Evolutionary conservation across 2,797 vertebrate genomes (phyloP).

Genomic region (Naso thynnoides): DNA sequence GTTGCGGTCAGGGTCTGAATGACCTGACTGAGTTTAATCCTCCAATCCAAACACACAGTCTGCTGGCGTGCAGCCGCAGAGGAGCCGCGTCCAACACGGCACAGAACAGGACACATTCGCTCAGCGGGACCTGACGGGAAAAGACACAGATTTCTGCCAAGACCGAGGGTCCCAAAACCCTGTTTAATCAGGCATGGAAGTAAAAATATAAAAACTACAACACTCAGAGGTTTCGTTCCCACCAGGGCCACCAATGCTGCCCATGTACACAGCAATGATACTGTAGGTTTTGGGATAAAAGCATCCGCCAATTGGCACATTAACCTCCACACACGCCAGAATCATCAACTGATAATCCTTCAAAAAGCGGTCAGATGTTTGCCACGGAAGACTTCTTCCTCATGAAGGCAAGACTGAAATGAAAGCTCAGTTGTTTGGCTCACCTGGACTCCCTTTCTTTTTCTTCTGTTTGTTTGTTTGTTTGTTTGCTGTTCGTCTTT

Average conservation of each 20-base stretch:
- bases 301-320: background rate
- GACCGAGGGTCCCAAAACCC: slow-evolving; percentile 9
- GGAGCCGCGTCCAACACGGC: slow-evolving; percentile 25
- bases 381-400: background rate
- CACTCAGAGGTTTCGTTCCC: slow-evolving; percentile 27
- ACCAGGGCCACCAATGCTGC: slow-evolving; percentile 10
- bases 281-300: slow-evolving; percentile 23
- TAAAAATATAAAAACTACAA: slow-evolving; percentile 33
- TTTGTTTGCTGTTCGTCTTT: background rate
- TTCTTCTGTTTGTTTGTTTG: background rate
- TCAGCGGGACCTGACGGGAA: slow-evolving; percentile 34
- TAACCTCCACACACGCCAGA: background rate
- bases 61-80: slow-evolving; percentile 30
- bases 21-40: slow-evolving; percentile 54
- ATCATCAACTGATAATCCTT: background rate
- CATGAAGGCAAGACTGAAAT: background rate
- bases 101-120: slow-evolving; percentile 32
- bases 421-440: background rate
- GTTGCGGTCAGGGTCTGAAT: slow-evolving; percentile 60
- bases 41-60: slow-evolving; percentile 64
- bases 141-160: slow-evolving; percentile 39
- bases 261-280: slow-evolving; percentile 7
- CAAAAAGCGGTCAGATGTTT: background rate
- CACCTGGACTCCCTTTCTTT: background rate
- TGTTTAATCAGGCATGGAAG: slow-evolving; percentile 16